Evolutionary conservation across 2,888 invertebrate species (phyloP), one percentile per base, ranked within the genome.

Genomic region (Plusia festucae): DNA sequence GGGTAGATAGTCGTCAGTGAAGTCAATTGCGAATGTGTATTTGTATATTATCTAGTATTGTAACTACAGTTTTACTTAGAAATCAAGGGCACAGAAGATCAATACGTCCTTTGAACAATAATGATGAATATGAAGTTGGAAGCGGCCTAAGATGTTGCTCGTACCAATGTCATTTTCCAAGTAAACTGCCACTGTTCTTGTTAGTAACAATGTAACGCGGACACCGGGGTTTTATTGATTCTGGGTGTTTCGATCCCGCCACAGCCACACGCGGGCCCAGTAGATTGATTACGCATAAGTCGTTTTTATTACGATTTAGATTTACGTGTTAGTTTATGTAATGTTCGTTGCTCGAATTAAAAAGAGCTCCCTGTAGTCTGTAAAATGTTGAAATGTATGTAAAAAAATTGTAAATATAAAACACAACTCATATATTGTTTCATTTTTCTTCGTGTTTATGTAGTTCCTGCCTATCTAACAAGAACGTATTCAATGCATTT

Each of bases 261-360:
- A 82, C 85, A 83, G 85, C 84, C 80, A 83, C 87, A 81, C 83
- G 88, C 88, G 90, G 90, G 88, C 89, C 87, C 89, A 88, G 90
- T 93, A 93, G 90, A 91, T 91, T 90, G 90, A 92, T 91, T 92
- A 90, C 87, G 89, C 90, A 72, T 88, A 88, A 86, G 91, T 90
- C 91, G 91, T 92, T 94, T 93, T 94, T 94, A 94, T 94, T 93
- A 92, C 93, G 88, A 90, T 90, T 92, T 93, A 94, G 95, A 94
- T 94, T 93, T 91, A 95, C 90, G 93, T 95, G 94, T 94, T 94
- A 94, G 94, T 93, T 92, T 91, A 94, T 93, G 93, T 94, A 94
- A 94, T 94, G 94, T 94, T 94, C 95, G 94, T 94, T 93, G 95
- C 94, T 95, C 94, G 94, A 94, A 94, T 94, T 92, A 94, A 94